Evolutionary conservation across 2,888 invertebrate genomes (phyloP).

Genomic region (Stenotaenia linearis): DNA sequence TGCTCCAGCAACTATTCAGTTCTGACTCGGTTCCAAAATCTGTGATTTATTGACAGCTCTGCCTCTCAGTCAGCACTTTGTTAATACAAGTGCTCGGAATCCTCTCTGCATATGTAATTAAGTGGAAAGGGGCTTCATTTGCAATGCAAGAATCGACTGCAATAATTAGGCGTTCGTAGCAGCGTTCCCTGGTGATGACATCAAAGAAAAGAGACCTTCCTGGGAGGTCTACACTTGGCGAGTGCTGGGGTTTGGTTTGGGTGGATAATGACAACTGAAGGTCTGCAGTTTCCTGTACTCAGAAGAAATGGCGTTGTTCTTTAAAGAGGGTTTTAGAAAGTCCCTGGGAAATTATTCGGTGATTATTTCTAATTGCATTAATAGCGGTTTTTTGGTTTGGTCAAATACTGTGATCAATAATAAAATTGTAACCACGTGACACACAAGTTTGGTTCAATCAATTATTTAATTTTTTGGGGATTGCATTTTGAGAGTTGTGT

Average conservation of each 20-base stretch:
- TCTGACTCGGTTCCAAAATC: not conserved
- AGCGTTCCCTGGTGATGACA: constrained; percentile 1
- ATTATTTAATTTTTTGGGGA: no score
- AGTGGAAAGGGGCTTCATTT: constrained; percentile 7
- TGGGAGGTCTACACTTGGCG: constrained; percentile 12
- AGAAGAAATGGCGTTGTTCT: not conserved
- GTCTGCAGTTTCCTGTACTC: not conserved
- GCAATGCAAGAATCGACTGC: constrained; percentile 18
- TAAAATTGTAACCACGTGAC: no score
- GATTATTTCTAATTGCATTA: no score
- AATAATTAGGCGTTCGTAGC: not conserved
- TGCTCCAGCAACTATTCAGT: not conserved
- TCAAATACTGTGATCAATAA: no score
- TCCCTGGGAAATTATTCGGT: no score
- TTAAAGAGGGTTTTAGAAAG: no score
- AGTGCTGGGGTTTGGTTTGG: not conserved
- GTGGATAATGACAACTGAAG: no score
- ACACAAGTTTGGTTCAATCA: no score
- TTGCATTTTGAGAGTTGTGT: no score
- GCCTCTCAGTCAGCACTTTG: constrained; percentile 10
- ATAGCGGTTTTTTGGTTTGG: no score
- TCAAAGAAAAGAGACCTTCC: not conserved
- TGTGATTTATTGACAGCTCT: not conserved
- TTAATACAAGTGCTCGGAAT: constrained; percentile 11
- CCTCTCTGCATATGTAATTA: not conserved